These are phyloP conservation scores for Atta texana DNA, from an alignment of 1,140 invertebrate genomes.

Conservation along the genomic window DNA sequence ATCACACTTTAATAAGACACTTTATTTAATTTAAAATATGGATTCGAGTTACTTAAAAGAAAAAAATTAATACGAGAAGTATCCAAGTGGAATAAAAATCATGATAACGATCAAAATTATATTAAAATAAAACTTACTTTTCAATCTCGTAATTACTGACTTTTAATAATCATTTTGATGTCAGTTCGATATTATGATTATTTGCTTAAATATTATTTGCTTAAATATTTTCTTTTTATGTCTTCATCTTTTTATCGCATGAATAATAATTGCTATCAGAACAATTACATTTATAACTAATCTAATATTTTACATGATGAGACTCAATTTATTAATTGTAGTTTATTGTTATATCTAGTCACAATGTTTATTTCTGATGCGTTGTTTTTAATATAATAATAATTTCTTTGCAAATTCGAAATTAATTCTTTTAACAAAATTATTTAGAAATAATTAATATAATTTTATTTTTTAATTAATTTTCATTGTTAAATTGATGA, in stretches of 20 bases:
- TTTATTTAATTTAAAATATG: not conserved
- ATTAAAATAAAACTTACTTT: too few relatives aligned
- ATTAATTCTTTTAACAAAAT: not conserved
- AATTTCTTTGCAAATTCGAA: not conserved
- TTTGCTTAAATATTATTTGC: too few relatives aligned
- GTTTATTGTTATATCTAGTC: not conserved
- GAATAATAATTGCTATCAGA: not conserved
- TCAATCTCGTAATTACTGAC: too few relatives aligned
- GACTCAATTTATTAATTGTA: not conserved
- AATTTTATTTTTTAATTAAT: not conserved
- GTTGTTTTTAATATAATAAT: not conserved
- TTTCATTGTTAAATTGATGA: not conserved
- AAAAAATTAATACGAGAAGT: not conserved
- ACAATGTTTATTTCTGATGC: not conserved
- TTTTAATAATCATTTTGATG: too few relatives aligned
- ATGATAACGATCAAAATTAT: too few relatives aligned
- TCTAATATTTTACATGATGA: not conserved
- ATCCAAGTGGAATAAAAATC: not conserved
- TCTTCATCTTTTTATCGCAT: not conserved
- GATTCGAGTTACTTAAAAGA: not conserved
- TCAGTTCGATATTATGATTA: too few relatives aligned
- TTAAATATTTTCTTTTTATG: too few relatives aligned
- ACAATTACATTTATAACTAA: not conserved
- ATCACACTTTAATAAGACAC: not conserved
- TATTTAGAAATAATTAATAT: not conserved